A percentile compares a stretch with the other conserved stretches of the same genome.
Evolutionary conservation across 2,113 vertebrate species (phyloP).

Genomic region (Atlantisia rogersi): DNA sequence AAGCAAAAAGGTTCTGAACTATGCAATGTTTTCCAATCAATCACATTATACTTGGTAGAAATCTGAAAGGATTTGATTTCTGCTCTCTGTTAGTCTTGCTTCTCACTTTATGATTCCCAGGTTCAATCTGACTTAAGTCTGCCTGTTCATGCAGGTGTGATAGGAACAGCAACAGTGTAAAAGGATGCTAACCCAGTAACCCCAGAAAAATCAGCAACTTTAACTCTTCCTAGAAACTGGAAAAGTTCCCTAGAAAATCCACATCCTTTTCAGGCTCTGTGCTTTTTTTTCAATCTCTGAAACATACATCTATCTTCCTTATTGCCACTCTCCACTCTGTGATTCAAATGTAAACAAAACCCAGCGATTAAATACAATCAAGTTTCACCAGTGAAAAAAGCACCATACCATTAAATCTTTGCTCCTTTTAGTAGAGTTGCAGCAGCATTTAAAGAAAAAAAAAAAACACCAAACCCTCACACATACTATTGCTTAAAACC

Average conservation of each 20-base stretch:
- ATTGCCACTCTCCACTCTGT: background rate
- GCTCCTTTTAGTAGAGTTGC: background rate
- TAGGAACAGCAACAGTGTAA: background rate
- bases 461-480: background rate
- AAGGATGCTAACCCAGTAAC: background rate
- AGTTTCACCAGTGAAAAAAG: slow-evolving; percentile 30
- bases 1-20: background rate
- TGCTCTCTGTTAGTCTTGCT: background rate
- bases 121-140: background rate
- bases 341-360: slow-evolving; percentile 31
- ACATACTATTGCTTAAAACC: background rate
- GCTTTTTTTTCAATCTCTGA: background rate
- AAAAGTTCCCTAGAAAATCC: background rate
- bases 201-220: background rate
- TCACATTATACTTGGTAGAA: background rate
- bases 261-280: background rate
- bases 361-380: background rate
- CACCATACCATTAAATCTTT: background rate
- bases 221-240: background rate
- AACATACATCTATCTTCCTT: background rate
- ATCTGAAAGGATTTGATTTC: background rate
- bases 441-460: slow-evolving; percentile 2
- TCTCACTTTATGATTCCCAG: background rate
- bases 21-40: background rate
- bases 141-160: background rate